phyloP scores from a whole-genome alignment of 2,888 invertebrate genomes.

The Eretmocerus hayati region DNA sequence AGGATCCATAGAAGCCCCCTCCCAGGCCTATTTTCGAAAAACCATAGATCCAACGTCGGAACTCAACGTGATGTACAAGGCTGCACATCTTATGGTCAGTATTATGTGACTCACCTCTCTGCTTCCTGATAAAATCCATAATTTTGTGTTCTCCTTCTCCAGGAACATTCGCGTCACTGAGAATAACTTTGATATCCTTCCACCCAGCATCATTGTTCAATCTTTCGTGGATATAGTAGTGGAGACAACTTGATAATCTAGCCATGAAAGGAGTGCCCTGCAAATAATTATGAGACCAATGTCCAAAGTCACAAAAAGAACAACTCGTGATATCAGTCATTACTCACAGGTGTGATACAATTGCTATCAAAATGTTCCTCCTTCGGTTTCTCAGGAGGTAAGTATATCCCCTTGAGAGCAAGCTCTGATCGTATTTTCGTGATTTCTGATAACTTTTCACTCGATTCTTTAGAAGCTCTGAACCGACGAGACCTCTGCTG shows the following conservation, averaged over 20 bases:
- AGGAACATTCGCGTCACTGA: constrained; percentile 98
- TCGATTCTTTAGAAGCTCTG: constrained; percentile 90
- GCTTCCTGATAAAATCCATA: constrained; percentile 97
- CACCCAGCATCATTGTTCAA: constrained; percentile 93
- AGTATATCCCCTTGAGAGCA: constrained; percentile 60
- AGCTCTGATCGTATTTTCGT: constrained; percentile 71
- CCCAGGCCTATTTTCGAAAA: too few species aligned
- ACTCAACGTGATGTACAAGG: too few species aligned
- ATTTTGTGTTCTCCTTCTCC: constrained; percentile 99
- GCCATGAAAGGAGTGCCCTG: constrained; percentile 97
- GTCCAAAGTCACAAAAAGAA: constrained; percentile 1
- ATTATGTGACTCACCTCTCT: constrained; percentile 63
- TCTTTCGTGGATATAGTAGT: constrained; percentile 83
- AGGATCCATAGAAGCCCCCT: too few species aligned
- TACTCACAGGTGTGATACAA: constrained; percentile 85
- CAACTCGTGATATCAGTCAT: background rate
- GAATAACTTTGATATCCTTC: constrained; percentile 85
- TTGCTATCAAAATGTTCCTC: constrained; percentile 97
- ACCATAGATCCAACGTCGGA: too few species aligned
- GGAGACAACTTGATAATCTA: constrained; percentile 73
- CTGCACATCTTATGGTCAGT: too few species aligned
- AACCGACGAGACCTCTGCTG: constrained; percentile 96
- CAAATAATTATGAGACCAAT: constrained; percentile 10
- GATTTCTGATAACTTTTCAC: constrained; percentile 82
- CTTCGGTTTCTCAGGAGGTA: constrained; percentile 84